Evolutionary conservation across 2,797 vertebrate genomes (phyloP).

Genomic region (Pseudopleuronectes americanus): DNA sequence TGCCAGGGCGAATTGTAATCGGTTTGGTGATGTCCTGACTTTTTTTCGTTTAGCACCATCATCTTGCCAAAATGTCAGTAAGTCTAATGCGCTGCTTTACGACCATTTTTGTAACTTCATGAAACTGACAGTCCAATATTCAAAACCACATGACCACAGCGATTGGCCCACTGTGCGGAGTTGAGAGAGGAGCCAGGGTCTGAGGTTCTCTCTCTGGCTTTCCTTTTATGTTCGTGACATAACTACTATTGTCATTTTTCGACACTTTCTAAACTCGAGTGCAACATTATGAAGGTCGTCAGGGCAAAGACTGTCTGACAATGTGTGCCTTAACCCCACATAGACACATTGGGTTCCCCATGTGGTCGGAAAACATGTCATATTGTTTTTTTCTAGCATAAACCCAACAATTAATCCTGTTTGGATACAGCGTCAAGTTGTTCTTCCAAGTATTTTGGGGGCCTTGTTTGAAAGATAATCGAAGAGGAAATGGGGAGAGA

Average conservation of each 20-base stretch:
- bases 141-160: background rate
- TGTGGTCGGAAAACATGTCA: background rate
- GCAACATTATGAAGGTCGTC: background rate
- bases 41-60: background rate
- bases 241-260: background rate
- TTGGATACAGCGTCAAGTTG: background rate
- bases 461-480: no score
- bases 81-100: background rate
- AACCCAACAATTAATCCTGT: background rate
- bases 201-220: no score
- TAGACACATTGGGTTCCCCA: background rate
- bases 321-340: background rate
- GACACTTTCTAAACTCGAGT: background rate
- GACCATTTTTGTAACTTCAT: background rate
- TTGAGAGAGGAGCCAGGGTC: background rate
- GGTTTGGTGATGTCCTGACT: background rate
- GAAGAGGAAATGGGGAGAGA: no score
- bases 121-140: background rate
- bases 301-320: background rate
- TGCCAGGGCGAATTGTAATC: background rate
- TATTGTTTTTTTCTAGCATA: background rate
- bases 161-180: background rate
- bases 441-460: no score
- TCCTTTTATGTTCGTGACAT: background rate
- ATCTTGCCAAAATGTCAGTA: background rate